Percentiles rank a stretch among this genome's conserved stretches.
phyloP scores from a whole-genome alignment of 2,888 invertebrate species.

The Cyclophora punctaria region DNA sequence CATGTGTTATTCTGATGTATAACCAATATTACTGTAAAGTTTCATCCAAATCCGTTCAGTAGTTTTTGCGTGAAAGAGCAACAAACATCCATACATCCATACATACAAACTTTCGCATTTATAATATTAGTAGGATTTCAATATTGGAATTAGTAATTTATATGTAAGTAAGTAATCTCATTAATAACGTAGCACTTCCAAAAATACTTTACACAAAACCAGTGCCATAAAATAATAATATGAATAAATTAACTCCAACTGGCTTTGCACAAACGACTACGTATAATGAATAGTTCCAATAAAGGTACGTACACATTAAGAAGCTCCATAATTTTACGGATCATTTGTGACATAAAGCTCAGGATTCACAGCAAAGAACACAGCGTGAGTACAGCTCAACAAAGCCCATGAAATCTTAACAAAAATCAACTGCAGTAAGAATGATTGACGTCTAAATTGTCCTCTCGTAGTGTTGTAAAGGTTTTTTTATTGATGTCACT shows the following conservation, averaged over 20 bases:
- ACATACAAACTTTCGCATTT: too few species aligned
- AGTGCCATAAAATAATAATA: neutral
- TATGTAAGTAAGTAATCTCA: too few species aligned
- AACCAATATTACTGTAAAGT: too few species aligned
- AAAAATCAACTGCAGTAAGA: conserved; percentile 33
- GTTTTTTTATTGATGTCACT: conserved; percentile 39
- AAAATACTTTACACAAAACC: neutral
- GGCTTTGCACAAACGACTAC: neutral
- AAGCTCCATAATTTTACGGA: conserved; percentile 53
- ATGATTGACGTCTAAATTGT: conserved; percentile 59
- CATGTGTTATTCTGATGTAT: too few species aligned
- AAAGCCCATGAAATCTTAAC: conserved; percentile 42
- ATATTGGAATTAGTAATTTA: too few species aligned
- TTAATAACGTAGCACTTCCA: too few species aligned
- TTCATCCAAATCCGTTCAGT: too few species aligned
- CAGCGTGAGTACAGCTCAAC: conserved; percentile 28
- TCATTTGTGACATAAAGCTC: conserved; percentile 45
- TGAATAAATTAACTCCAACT: neutral
- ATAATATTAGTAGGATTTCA: too few species aligned
- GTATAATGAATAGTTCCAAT: conserved; percentile 1
- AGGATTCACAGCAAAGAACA: conserved; percentile 31
- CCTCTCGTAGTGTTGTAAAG: conserved; percentile 22
- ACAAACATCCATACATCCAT: too few species aligned
- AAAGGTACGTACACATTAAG: conserved; percentile 23
- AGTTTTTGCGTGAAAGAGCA: too few species aligned